Percentiles rank a stretch among this genome's conserved stretches.
These are phyloP conservation scores for Silurus glanis DNA, from an alignment of 2,113 vertebrate genomes.

Conservation along the genomic window DNA sequence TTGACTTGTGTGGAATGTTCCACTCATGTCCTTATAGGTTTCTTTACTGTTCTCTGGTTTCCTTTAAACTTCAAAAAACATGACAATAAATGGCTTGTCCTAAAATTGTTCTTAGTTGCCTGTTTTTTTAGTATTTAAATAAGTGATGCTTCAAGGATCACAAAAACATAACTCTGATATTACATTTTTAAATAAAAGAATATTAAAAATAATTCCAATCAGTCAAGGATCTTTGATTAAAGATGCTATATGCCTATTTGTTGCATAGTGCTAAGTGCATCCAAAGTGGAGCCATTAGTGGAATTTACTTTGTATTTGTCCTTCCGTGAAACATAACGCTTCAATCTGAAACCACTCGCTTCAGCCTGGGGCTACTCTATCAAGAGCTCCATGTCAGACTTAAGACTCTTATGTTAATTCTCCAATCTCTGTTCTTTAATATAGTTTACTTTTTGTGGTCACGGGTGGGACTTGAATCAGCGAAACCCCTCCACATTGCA, in stretches of 20 bases:
- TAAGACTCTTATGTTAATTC: constrained; percentile 17
- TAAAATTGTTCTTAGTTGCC: background rate
- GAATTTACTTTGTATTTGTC: constrained; percentile 24
- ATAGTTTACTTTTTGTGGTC: background rate
- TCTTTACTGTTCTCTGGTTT: background rate
- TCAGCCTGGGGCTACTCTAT: constrained; percentile 1
- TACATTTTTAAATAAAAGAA: background rate
- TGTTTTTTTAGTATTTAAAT: background rate
- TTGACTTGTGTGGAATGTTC: background rate
- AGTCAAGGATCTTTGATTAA: constrained; percentile 19
- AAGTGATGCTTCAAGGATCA: background rate
- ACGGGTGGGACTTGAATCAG: background rate
- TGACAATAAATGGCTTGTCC: background rate
- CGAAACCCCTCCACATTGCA: background rate
- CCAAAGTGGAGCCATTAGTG: constrained; percentile 10
- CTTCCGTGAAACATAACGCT: constrained; percentile 32
- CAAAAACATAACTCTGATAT: background rate
- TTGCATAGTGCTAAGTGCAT: background rate
- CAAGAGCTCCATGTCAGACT: constrained; percentile 1
- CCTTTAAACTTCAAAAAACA: background rate
- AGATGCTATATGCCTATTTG: constrained; percentile 21
- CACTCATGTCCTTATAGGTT: background rate
- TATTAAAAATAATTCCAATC: background rate
- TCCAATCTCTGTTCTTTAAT: constrained; percentile 15
- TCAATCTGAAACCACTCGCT: constrained; percentile 7